Base-by-base conservation (phyloP, 2,113 vertebrate genomes). In the Chascanopsetta lugubris region DNA sequence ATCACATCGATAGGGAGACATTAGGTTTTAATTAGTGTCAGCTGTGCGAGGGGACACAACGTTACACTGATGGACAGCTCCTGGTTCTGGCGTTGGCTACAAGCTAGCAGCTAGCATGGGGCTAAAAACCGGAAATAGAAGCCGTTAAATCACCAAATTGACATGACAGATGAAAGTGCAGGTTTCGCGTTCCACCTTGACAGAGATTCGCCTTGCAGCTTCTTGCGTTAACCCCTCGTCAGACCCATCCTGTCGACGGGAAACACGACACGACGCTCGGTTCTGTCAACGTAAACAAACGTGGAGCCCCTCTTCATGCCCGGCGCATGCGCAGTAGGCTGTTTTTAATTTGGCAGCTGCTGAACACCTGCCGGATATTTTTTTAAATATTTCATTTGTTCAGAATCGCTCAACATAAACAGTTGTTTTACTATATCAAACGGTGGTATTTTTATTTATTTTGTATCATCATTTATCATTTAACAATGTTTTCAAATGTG, bases 21-120 rank as follows among this genome's bases (percentile, higher is more conserved):
- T 3, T 1, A 1, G 2, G 34, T 13, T 15, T n/a, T 5, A 6
- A 15, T 5, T 15, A 0, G 11, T 1, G 10, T 36, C 34, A 17
- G 13, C 13, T n/a, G n/a, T n/a, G n/a, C n/a, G n/a, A n/a, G n/a
- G 34, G 1, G 34, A 15, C 8, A 15, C 4, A 24, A 25, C 46
- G 2, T 43, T 9, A 47, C n/a, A 5, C 10, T 26, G 18, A 8
- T 1, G 7, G n/a, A 12, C n/a, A 20, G 10, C 12, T 9, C 34
- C 1, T 67, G 12, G 5, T 4, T 30, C 30, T 22, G 32, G 6
- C 42, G 27, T 6, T 20, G 15, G 25, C 8, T 64, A 69, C 60
- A 46, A 50, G 47, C 63, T 70, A 70, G 64, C 74, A 51, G 34
- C 34, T 38, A 38, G 15, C 34, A 5, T 15, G 7, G 34, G 15